phyloP scores from a whole-genome alignment of 2,113 vertebrate species.

The Apaloderma vittatum region DNA sequence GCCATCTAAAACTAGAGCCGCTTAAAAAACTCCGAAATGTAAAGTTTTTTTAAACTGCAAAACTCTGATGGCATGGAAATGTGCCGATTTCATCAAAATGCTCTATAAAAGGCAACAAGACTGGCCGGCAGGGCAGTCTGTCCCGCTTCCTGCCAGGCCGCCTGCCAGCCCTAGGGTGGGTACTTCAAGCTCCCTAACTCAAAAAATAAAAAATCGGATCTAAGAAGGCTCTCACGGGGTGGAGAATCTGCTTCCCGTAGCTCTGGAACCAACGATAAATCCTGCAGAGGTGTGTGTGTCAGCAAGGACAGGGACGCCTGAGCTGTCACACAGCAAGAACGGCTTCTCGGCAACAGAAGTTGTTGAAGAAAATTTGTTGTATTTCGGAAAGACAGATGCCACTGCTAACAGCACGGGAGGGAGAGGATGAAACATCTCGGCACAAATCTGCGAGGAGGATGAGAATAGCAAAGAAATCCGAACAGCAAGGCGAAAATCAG shows the following conservation, averaged over 20 bases:
- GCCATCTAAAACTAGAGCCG: not conserved
- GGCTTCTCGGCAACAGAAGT: not conserved
- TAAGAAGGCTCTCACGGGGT: not conserved
- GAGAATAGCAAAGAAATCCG: not conserved
- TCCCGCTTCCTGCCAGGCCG: constrained; percentile 69
- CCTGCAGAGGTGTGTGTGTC: not conserved
- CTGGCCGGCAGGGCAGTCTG: constrained; percentile 51
- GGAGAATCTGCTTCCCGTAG: not conserved
- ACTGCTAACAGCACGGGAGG: not conserved
- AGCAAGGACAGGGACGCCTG: not conserved
- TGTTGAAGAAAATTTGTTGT: not conserved
- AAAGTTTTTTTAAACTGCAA: not conserved
- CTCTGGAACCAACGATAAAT: not conserved
- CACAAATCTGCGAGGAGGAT: not conserved
- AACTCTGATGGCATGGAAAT: not conserved
- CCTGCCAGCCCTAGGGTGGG: constrained; percentile 66
- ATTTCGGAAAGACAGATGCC: not conserved
- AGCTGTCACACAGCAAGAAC: not conserved
- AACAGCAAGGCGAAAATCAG: not conserved
- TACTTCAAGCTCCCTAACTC: not conserved
- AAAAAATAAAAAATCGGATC: not conserved
- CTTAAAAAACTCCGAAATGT: not conserved
- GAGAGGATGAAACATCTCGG: not conserved
- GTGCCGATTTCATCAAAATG: constrained; percentile 25
- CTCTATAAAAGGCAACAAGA: constrained; percentile 62